Evolutionary conservation across 2,797 vertebrate genomes (phyloP), one percentile per base, ranked within the genome.

Genomic region (Onychomys leucogaster): DNA sequence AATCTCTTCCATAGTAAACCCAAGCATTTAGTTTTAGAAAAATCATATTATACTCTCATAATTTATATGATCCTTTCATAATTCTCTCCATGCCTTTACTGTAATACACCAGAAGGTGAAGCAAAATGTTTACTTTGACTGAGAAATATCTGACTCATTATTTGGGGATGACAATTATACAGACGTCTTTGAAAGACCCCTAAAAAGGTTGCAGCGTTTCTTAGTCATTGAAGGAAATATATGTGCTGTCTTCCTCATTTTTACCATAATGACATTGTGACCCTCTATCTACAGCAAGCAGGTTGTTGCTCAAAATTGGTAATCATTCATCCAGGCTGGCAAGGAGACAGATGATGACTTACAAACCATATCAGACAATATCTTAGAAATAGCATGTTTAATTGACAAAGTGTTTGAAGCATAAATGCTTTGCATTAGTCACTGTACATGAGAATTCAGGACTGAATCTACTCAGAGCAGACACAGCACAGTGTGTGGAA

Each of bases 371-470:
- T 87, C 89, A 0, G 14, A 73, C 43, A 80, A 65, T 96, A 89
- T 94, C 65, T 95, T 59, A 93, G 83, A 46, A 57, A 95, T 83
- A 94, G 81, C 49, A 65, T 13, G 29, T 12, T 67, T 67, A 67
- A 25, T 49, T 85, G 89, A 61, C 43, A 95, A 92, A 94, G 32
- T 86, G 43, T 23, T 94, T 89, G 86, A 91, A 89, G 46, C 5
- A 25, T 93, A 96, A 95, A 96, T 91, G 76, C 76, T 93, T 93
- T 96, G 23, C 95, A 92, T 92, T 61, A 85, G 95, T 94, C 65
- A 90, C 86, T 52, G 14, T 34, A 34, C 67, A 27, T 93, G 73
- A 73, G 23, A 91, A 94, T 90, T 89, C 69, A 95, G n/a, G 59
- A 78, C 55, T 67, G 89, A 90, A 94, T 71, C 57, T 61, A 37